Conservation (phyloP, 2,888 invertebrate species). For the Herminia tarsipennalis region DNA sequence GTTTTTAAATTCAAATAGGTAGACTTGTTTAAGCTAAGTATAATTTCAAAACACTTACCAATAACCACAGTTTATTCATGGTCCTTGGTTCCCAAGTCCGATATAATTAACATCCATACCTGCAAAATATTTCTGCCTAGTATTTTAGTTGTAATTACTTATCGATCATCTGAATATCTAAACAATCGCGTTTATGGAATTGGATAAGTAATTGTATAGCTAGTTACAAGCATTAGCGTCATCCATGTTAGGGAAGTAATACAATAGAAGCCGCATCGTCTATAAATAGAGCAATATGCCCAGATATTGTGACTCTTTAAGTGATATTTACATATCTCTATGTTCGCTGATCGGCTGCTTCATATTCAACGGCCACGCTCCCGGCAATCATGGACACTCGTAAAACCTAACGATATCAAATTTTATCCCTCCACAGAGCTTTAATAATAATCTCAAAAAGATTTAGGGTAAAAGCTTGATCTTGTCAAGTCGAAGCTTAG, state of each 20-base stretch:
- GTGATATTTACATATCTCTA: conserved; percentile 32
- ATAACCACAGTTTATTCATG: too few relatives aligned
- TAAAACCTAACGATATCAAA: conserved; percentile 56
- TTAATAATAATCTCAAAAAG: conserved; percentile 51
- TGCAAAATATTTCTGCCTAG: too few relatives aligned
- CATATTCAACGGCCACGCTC: conserved; percentile 38
- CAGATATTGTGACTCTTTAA: conserved; percentile 18
- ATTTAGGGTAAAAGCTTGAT: conserved; percentile 44
- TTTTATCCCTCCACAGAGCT: conserved; percentile 51
- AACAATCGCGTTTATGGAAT: too few relatives aligned
- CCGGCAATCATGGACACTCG: conserved; percentile 53
- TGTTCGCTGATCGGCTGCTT: conserved; percentile 43
- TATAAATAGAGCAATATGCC: not conserved
- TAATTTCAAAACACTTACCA: too few relatives aligned
- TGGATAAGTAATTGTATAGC: too few relatives aligned
- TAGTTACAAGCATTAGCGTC: too few relatives aligned
- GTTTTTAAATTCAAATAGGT: not conserved
- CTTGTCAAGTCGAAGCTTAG: conserved; percentile 46
- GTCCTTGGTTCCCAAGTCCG: too few relatives aligned
- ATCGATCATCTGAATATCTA: too few relatives aligned
- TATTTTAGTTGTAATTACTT: too few relatives aligned
- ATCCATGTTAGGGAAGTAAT: too few relatives aligned
- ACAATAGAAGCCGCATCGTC: not conserved
- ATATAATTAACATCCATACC: too few relatives aligned
- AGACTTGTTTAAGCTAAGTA: too few relatives aligned